These are phyloP conservation scores for Alexandromys fortis DNA, from an alignment of 2,113 vertebrate genomes.

Conservation along the genomic window DNA sequence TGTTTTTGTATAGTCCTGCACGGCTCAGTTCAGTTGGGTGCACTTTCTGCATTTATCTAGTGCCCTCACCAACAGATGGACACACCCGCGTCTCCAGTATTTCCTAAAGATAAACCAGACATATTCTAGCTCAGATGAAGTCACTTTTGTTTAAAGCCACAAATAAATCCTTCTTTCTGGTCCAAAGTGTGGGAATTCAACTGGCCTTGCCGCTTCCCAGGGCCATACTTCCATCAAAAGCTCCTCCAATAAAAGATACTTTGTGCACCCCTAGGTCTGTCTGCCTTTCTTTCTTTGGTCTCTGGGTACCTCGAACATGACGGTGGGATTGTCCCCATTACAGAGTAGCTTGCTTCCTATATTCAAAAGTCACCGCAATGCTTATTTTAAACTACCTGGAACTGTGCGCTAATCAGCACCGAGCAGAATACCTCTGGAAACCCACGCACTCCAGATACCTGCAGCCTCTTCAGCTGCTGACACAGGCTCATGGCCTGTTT, in stretches of 20 bases:
- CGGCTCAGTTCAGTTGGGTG: not conserved
- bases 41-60: not conserved
- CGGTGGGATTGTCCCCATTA: not conserved
- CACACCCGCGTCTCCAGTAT: not conserved
- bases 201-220: not conserved
- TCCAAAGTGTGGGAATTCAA: not conserved
- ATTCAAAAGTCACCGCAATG: not conserved
- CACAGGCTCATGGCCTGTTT: not conserved
- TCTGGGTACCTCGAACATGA: not conserved
- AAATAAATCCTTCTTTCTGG: not conserved
- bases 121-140: not conserved
- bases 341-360: not conserved
- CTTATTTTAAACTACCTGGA: not conserved
- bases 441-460: not conserved
- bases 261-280: not conserved
- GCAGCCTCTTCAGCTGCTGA: not conserved
- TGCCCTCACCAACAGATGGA: not conserved
- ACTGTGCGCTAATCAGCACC: not conserved
- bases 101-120: not conserved
- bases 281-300: not conserved
- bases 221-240: not conserved
- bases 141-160: not conserved
- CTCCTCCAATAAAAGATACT: not conserved
- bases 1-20: fast-evolving
- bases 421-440: not conserved